phyloP scores from a whole-genome alignment of 92 coral and sea anemone genomes.

The Epizoanthus rinbou region DNA sequence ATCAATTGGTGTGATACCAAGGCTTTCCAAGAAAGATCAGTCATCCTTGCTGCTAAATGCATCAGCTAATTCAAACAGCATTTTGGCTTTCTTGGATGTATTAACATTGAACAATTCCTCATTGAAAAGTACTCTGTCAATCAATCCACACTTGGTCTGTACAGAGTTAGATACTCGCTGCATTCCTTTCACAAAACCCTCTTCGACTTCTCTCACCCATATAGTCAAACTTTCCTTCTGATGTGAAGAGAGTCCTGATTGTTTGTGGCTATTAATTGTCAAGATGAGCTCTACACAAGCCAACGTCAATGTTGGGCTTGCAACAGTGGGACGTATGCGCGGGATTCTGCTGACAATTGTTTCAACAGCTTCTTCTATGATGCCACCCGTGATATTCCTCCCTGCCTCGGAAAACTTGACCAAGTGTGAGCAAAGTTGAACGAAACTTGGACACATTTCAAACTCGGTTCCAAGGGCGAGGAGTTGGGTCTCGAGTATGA shows the following conservation, averaged over 20 bases:
- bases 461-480: conserved; percentile 32
- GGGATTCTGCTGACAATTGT: conserved; percentile 22
- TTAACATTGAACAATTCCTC: conserved; percentile 18
- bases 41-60: not conserved
- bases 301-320: not conserved
- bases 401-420: conserved; percentile 41
- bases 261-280: conserved; percentile 17
- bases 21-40: not conserved
- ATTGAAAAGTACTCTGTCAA: conserved; percentile 8
- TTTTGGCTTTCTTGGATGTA: not conserved
- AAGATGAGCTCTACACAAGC: conserved; percentile 35
- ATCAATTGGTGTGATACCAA: too few species aligned
- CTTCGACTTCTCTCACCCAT: conserved; percentile 28
- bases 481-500: conserved; percentile 62
- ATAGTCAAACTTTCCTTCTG: conserved; percentile 33
- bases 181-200: not conserved
- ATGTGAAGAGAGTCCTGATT: conserved; percentile 16
- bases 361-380: not conserved
- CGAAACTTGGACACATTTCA: conserved; percentile 44
- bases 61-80: not conserved
- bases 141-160: conserved; percentile 3
- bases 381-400: not conserved
- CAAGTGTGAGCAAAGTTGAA: conserved; percentile 56
- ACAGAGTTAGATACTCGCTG: not conserved
- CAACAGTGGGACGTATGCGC: not conserved